Evolutionary conservation across 2,888 invertebrate genomes (phyloP).

Genomic region (Rotaria macrura): DNA sequence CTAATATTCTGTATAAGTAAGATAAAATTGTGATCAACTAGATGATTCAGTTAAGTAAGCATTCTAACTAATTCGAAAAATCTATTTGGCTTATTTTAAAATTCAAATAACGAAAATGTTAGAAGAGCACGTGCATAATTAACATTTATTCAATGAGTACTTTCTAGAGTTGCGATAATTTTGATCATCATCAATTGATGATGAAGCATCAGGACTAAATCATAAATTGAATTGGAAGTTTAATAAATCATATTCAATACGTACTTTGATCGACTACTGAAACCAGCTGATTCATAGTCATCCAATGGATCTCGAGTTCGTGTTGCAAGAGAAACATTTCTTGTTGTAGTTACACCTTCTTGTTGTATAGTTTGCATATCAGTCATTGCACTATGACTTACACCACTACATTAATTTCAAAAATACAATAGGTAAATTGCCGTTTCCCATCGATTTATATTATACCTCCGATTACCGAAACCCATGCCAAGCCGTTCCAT

Average conservation of each 20-base stretch:
- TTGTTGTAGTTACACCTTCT: conserved; percentile 51
- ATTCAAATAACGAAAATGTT: neutral
- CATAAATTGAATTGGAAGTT: neutral
- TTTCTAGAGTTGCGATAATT: neutral
- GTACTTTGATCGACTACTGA: conserved; percentile 25
- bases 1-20: too few relatives aligned
- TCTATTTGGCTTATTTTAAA: too few relatives aligned
- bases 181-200: neutral
- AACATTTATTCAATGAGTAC: neutral
- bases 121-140: neutral
- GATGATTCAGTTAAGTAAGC: too few relatives aligned
- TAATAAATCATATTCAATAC: neutral
- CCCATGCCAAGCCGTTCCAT: conserved; percentile 86
- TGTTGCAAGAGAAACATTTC: conserved; percentile 36
- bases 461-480: conserved; percentile 40
- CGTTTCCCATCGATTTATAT: neutral
- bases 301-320: conserved; percentile 44
- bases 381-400: conserved; percentile 67
- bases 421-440: neutral
- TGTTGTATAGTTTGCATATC: conserved; percentile 86
- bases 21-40: too few relatives aligned
- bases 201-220: neutral
- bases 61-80: too few relatives aligned
- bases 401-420: conserved; percentile 52
- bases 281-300: conserved; percentile 40